These are phyloP conservation scores for Coenonympha arcania DNA, from an alignment of 2,888 invertebrate species.

Conservation along the genomic window DNA sequence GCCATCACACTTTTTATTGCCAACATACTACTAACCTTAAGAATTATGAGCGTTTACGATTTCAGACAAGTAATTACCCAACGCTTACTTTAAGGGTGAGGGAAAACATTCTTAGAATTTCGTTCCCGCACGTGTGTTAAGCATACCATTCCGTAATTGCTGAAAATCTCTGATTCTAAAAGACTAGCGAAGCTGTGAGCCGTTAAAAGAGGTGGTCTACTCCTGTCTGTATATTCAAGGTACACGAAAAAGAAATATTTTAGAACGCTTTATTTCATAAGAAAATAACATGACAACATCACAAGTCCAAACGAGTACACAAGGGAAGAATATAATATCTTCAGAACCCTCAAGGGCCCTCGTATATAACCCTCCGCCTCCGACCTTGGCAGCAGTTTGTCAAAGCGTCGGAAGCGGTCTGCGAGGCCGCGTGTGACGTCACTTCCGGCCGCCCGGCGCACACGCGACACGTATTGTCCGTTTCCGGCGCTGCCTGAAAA, in stretches of 20 bases:
- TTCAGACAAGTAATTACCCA: no score
- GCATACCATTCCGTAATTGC: no score
- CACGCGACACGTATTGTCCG: conserved; percentile 38
- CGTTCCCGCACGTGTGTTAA: no score
- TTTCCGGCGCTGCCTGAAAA: conserved; percentile 31
- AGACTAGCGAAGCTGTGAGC: no score
- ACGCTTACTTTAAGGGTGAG: no score
- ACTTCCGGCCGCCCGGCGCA: conserved; percentile 42
- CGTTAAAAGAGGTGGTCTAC: neutral
- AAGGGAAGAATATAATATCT: conserved; percentile 2
- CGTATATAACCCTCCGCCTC: conserved; percentile 37
- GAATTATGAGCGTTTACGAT: no score
- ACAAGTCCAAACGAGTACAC: neutral
- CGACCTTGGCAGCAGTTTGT: conserved; percentile 46
- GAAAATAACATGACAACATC: neutral
- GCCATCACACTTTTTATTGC: no score
- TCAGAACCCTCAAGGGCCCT: conserved; percentile 21
- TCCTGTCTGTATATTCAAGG: neutral
- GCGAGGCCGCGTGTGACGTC: conserved; percentile 36
- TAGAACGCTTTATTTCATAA: neutral
- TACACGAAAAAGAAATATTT: neutral
- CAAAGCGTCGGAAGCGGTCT: conserved; percentile 55
- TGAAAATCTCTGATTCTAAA: no score
- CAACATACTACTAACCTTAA: no score
- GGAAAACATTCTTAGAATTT: no score